These are phyloP conservation scores for Salvelinus namaycush DNA, from an alignment of 2,113 vertebrate genomes.

Conservation along the genomic window DNA sequence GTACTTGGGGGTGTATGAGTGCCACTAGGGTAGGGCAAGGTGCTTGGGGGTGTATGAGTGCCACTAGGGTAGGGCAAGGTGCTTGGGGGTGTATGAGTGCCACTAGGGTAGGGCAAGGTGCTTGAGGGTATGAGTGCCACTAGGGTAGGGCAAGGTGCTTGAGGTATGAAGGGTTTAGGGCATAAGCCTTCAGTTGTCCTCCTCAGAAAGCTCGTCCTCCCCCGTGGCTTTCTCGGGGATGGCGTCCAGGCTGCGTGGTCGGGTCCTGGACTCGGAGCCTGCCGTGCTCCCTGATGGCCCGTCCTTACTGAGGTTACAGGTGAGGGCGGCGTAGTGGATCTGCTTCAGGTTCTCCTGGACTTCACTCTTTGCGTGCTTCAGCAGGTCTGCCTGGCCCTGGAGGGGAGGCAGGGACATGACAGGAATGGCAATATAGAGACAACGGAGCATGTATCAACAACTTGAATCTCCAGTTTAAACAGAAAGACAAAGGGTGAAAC, in stretches of 20 bases:
- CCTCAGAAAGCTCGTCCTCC: slow-evolving; percentile 81
- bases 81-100: too few species aligned
- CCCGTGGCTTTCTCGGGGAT: slow-evolving; percentile 82
- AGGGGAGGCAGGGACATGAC: neutral
- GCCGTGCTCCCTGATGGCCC: slow-evolving; percentile 50
- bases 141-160: neutral
- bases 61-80: too few species aligned
- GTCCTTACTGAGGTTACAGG: slow-evolving; percentile 86
- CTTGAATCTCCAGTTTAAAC: neutral
- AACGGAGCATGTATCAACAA: neutral
- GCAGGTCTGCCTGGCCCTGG: slow-evolving; percentile 88
- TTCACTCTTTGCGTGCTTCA: slow-evolving; percentile 87
- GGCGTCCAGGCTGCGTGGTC: slow-evolving; percentile 81
- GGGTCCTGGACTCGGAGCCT: slow-evolving; percentile 68
- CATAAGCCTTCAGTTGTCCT: slow-evolving; percentile 59
- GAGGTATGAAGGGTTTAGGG: neutral
- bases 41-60: too few species aligned
- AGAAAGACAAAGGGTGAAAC: too few species aligned
- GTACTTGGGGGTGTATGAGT: too few species aligned
- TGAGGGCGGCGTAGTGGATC: slow-evolving; percentile 89
- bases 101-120: too few species aligned
- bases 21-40: too few species aligned
- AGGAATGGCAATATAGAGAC: neutral
- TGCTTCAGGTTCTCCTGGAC: slow-evolving; percentile 86
- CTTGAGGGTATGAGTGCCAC: neutral